Percentiles rank a stretch among this genome's conserved stretches.
phyloP scores from a whole-genome alignment of 2,113 vertebrate species.

The Grammomys surdaster region DNA sequence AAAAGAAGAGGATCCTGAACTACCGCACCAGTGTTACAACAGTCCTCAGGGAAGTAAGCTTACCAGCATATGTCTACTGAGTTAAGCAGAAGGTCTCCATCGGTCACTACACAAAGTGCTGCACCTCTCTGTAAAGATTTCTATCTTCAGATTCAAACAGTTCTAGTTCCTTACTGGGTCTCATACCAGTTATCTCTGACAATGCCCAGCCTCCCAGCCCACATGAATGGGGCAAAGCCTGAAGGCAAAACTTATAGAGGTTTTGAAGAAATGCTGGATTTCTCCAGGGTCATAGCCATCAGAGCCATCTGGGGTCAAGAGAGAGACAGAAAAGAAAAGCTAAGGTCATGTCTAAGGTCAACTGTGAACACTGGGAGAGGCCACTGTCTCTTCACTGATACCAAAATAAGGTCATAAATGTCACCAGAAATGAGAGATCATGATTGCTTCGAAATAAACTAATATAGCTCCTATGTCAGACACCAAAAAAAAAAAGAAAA shows the following conservation, averaged over 20 bases:
- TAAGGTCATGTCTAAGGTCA: no score
- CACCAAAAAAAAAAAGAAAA: neutral
- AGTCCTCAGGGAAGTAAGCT: no score
- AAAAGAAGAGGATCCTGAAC: neutral
- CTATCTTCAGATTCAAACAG: neutral
- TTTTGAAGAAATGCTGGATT: no score
- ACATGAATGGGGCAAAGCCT: accelerated
- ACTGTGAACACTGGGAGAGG: neutral
- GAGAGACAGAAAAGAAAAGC: accelerated
- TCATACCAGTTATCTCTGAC: neutral
- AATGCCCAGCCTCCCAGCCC: no score
- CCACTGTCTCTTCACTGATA: neutral
- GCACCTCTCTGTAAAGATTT: no score
- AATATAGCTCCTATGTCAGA: neutral
- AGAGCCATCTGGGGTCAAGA: neutral
- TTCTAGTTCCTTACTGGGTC: neutral
- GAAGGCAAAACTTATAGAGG: neutral
- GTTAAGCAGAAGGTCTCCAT: no score
- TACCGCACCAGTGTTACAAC: neutral
- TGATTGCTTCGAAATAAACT: neutral
- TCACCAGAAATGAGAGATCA: neutral
- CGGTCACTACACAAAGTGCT: no score
- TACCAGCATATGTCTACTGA: accelerated
- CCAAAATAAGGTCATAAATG: neutral
- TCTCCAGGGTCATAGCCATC: neutral